Conservation (phyloP, 1,140 invertebrate genomes). For the Globodera rostochiensis region DNA sequence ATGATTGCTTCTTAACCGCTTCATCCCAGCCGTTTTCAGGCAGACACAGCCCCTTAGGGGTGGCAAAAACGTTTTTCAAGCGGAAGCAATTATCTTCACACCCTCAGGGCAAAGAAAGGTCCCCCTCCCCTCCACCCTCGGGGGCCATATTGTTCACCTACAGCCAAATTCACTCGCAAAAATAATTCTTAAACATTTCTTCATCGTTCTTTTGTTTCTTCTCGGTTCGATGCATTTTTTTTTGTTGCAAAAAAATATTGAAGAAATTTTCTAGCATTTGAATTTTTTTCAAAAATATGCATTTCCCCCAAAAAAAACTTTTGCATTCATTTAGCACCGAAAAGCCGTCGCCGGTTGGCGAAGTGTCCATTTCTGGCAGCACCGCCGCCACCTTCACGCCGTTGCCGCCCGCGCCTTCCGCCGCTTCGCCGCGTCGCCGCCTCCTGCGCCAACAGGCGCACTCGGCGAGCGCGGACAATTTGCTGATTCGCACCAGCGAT, state of each 20-base stretch:
- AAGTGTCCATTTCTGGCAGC: not conserved
- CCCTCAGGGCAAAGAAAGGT: slow-evolving; percentile 10
- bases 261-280: not conserved
- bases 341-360: not conserved
- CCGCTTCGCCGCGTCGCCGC: not conserved
- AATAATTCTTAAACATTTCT: not conserved
- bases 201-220: not conserved
- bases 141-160: not conserved
- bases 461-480: slow-evolving; percentile 5
- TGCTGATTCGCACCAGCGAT: slow-evolving; percentile 2
- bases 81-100: slow-evolving; percentile 16
- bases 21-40: too few species aligned
- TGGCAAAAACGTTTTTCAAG: too few species aligned
- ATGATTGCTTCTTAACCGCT: too few species aligned
- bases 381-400: not conserved
- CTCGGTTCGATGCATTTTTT: too few species aligned
- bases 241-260: not conserved
- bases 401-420: not conserved
- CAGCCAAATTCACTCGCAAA: not conserved
- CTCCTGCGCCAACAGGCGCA: not conserved
- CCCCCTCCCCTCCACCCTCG: not conserved
- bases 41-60: not conserved
- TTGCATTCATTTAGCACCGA: not conserved
- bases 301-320: too few species aligned
- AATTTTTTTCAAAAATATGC: not conserved